These are phyloP conservation scores for Ruditapes philippinarum DNA, from an alignment of 1,140 invertebrate species.

Conservation along the genomic window DNA sequence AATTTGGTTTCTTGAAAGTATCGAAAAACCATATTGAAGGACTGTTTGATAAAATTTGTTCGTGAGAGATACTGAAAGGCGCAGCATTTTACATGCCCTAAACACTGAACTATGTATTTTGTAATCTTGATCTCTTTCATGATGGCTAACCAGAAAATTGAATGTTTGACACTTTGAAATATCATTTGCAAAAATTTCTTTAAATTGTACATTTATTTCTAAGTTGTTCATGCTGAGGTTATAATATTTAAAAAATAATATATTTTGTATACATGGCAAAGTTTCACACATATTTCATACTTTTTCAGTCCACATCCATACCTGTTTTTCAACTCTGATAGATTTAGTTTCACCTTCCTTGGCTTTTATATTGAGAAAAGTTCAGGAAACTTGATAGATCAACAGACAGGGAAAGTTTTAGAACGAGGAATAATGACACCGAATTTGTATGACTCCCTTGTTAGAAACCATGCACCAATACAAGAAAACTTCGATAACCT, in stretches of 20 bases:
- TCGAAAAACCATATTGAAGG: too few species aligned
- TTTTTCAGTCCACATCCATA: conserved; percentile 84
- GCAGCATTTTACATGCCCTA: too few species aligned
- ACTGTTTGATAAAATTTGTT: too few species aligned
- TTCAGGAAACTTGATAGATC: conserved; percentile 80
- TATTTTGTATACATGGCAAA: not conserved
- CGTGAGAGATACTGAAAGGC: too few species aligned
- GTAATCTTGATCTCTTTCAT: too few species aligned
- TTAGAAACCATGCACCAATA: conserved; percentile 77
- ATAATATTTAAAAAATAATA: not conserved
- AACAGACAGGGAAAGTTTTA: conserved; percentile 73
- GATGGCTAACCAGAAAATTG: too few species aligned
- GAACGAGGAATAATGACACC: conserved; percentile 73
- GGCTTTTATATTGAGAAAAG: conserved; percentile 81
- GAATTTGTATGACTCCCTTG: conserved; percentile 74
- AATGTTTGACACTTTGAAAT: too few species aligned
- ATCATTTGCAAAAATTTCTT: too few species aligned
- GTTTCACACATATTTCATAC: not conserved
- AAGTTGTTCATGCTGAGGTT: not conserved
- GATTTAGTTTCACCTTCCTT: conserved; percentile 81
- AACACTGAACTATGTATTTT: too few species aligned
- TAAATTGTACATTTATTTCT: not conserved
- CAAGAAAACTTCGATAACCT: conserved; percentile 83
- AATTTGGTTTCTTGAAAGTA: too few species aligned
- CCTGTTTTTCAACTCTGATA: conserved; percentile 84